A percentile compares a stretch with the other conserved stretches of the same genome.
phyloP scores from a whole-genome alignment of 2,888 invertebrate genomes.

The Acronicta alni region DNA sequence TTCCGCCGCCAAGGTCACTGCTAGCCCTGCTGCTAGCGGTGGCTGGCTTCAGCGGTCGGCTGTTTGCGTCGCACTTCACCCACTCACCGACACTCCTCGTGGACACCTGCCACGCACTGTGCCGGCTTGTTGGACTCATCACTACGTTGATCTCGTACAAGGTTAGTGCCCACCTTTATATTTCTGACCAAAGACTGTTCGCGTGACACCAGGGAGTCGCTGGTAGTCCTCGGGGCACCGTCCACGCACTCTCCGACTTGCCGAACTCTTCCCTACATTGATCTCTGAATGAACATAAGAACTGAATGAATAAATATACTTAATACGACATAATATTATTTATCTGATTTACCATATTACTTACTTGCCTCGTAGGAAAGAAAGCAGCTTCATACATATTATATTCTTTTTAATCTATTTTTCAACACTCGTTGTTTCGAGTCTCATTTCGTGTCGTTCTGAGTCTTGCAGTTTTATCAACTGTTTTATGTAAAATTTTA shows the following conservation, averaged over 20 bases:
- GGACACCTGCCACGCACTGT: slow-evolving; percentile 98
- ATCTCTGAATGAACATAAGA: too few species aligned
- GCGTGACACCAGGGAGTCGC: too few species aligned
- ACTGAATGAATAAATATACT: too few species aligned
- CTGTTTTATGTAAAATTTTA: slow-evolving; percentile 32
- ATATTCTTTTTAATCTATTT: neutral
- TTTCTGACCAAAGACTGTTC: neutral
- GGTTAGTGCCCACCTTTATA: slow-evolving; percentile 60
- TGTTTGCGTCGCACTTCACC: slow-evolving; percentile 96
- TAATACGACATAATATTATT: too few species aligned
- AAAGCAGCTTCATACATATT: neutral
- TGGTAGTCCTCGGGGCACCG: too few species aligned
- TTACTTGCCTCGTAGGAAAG: too few species aligned
- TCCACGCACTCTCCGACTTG: too few species aligned
- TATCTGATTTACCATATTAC: too few species aligned
- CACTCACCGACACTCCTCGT: slow-evolving; percentile 97
- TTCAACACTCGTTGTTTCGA: neutral
- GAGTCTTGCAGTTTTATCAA: slow-evolving; percentile 1
- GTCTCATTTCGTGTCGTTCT: slow-evolving; percentile 7
- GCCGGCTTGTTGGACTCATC: slow-evolving; percentile 95
- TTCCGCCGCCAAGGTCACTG: slow-evolving; percentile 93
- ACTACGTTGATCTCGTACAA: slow-evolving; percentile 83
- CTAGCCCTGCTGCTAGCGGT: slow-evolving; percentile 93
- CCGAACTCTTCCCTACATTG: too few species aligned
- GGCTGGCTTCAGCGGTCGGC: slow-evolving; percentile 94